These are phyloP conservation scores for Trinectes maculatus DNA, from an alignment of 2,113 vertebrate species.

Conservation along the genomic window DNA sequence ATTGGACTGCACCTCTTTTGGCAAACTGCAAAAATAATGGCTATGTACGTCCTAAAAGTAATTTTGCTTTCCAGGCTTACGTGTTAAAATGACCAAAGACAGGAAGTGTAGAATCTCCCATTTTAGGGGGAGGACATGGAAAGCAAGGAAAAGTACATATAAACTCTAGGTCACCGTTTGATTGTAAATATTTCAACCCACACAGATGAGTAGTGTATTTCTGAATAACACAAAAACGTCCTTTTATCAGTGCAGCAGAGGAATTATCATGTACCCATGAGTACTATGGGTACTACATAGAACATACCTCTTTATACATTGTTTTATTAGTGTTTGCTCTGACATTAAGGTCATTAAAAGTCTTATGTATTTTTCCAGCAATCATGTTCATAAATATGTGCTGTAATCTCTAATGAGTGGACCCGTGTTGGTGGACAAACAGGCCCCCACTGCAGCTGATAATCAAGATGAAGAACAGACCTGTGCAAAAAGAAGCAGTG, in stretches of 20 bases:
- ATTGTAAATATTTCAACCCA: constrained; percentile 5
- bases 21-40: constrained; percentile 24
- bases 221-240: not conserved
- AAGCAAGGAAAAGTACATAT: not conserved
- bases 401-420: constrained; percentile 13
- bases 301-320: too few relatives aligned
- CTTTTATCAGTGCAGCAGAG: not conserved
- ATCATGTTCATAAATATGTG: not conserved
- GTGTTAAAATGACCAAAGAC: constrained; percentile 38
- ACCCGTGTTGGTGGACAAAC: constrained; percentile 18
- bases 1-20: constrained; percentile 27
- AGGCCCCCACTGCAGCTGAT: constrained; percentile 41
- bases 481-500: constrained; percentile 52
- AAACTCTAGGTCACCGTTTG: constrained; percentile 1
- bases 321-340: too few relatives aligned
- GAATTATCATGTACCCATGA: too few relatives aligned
- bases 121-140: constrained; percentile 17
- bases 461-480: constrained; percentile 51
- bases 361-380: not conserved
- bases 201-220: not conserved
- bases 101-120: constrained; percentile 17
- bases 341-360: not conserved
- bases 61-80: constrained; percentile 15
- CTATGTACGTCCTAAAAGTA: constrained; percentile 32
- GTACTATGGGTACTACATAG: too few relatives aligned